Conservation (phyloP, 2,113 vertebrate genomes). For the Ptilonorhynchus violaceus region DNA sequence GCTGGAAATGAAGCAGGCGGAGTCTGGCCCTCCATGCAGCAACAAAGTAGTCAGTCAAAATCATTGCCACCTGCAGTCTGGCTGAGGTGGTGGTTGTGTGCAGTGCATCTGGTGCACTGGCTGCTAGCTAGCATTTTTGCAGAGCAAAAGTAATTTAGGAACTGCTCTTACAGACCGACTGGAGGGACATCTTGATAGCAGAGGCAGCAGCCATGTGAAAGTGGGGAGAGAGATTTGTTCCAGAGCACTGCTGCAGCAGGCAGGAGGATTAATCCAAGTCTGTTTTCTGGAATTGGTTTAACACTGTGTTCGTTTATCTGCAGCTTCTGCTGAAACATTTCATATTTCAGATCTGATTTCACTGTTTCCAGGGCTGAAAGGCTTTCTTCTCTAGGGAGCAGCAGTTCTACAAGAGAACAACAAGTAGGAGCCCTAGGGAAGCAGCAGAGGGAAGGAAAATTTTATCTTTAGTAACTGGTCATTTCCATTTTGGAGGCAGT, state of each 20-base stretch:
- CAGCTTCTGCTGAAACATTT: conserved; percentile 36
- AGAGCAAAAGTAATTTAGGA: not conserved
- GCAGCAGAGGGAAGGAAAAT: conserved; percentile 38
- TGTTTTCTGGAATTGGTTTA: conserved; percentile 50
- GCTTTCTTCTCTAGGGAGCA: conserved; percentile 23
- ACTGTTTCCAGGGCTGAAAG: conserved; percentile 30
- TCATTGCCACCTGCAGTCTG: not conserved
- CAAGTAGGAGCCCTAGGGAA: conserved; percentile 46
- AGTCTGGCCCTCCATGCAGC: not conserved
- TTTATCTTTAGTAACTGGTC: conserved; percentile 66
- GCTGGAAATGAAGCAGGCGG: not conserved
- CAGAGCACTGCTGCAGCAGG: not conserved
- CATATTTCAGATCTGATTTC: conserved; percentile 49
- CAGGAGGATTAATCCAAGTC: conserved; percentile 30
- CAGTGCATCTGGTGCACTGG: not conserved
- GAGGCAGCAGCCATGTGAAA: not conserved
- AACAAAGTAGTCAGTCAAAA: not conserved
- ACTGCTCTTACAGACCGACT: not conserved
- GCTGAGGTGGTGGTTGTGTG: not conserved
- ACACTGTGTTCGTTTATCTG: conserved; percentile 39
- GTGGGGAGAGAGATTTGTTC: not conserved
- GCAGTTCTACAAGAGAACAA: conserved; percentile 55
- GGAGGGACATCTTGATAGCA: not conserved
- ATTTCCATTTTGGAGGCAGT: conserved; percentile 65
- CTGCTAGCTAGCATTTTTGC: not conserved